A percentile compares a stretch with the other conserved stretches of the same genome.
Conservation (phyloP, 2,113 vertebrate genomes). For the Cheilinus undulatus region DNA sequence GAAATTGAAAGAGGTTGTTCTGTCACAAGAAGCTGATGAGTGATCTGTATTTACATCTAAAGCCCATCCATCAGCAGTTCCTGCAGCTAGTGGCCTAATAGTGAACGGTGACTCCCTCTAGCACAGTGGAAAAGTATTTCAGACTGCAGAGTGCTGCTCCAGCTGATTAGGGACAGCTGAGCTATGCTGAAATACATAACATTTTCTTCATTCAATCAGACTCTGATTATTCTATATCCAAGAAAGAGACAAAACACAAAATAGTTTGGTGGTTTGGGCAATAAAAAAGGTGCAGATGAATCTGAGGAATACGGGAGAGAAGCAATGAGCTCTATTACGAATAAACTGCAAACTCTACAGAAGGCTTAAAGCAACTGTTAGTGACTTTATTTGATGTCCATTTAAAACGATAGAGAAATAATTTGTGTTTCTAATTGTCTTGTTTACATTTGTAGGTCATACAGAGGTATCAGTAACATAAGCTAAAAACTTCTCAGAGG, state of each 20-base stretch:
- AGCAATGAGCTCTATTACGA: no score
- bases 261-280: neutral
- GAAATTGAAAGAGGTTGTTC: slow-evolving; percentile 19
- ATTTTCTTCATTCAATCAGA: slow-evolving; percentile 20
- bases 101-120: slow-evolving; percentile 65
- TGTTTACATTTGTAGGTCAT: no score
- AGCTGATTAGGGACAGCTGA: slow-evolving; percentile 45
- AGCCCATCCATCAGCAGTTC: slow-evolving; percentile 37
- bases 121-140: slow-evolving; percentile 42
- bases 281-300: neutral
- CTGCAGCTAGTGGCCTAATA: slow-evolving; percentile 56
- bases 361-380: no score
- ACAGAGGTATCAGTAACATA: no score
- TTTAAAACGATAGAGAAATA: no score
- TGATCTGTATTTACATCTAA: slow-evolving; percentile 61
- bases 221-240: slow-evolving; percentile 2
- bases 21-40: slow-evolving; percentile 38
- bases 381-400: no score
- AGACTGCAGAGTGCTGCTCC: slow-evolving; percentile 41
- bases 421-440: no score
- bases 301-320: no score
- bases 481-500: no score
- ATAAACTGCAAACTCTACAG: no score
- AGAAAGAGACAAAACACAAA: neutral
- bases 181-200: slow-evolving; percentile 40